These are phyloP conservation scores for Leptinotarsa lineolata DNA, from an alignment of 1,140 invertebrate genomes.

Conservation along the genomic window DNA sequence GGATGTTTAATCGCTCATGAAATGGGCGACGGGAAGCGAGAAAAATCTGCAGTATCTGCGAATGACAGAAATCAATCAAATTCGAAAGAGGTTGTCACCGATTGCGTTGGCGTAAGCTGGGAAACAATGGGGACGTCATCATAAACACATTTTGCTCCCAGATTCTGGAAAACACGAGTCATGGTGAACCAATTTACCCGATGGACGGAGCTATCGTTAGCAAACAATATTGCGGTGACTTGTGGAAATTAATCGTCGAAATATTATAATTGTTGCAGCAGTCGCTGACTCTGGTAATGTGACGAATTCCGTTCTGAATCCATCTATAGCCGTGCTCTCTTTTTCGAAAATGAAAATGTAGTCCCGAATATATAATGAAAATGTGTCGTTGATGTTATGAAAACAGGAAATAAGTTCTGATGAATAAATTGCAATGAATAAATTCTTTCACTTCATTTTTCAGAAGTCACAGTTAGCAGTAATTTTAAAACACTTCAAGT, in stretches of 20 bases:
- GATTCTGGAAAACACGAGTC: conserved; percentile 53
- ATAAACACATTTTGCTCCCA: conserved; percentile 54
- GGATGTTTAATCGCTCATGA: neutral
- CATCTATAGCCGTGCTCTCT: too few relatives aligned
- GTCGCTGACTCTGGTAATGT: conserved; percentile 43
- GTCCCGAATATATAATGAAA: too few relatives aligned
- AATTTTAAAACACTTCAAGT: too few relatives aligned
- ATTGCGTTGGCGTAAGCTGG: conserved; percentile 35
- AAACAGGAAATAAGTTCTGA: too few relatives aligned
- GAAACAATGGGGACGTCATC: conserved; percentile 55
- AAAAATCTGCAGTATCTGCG: conserved; percentile 33
- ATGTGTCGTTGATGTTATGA: too few relatives aligned
- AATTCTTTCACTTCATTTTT: too few relatives aligned
- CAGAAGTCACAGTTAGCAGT: too few relatives aligned
- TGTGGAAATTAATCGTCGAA: conserved; percentile 55
- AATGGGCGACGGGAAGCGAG: neutral
- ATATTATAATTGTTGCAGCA: conserved; percentile 56
- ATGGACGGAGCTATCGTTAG: conserved; percentile 52
- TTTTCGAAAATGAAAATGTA: too few relatives aligned
- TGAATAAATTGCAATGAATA: too few relatives aligned
- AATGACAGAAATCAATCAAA: conserved; percentile 48
- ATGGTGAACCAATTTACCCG: conserved; percentile 54
- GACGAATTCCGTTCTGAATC: conserved; percentile 9
- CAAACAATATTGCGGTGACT: conserved; percentile 54
- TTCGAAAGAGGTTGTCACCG: conserved; percentile 40